These are phyloP conservation scores for Lasiurus cinereus DNA, from an alignment of 2,113 vertebrate species.

Conservation along the genomic window DNA sequence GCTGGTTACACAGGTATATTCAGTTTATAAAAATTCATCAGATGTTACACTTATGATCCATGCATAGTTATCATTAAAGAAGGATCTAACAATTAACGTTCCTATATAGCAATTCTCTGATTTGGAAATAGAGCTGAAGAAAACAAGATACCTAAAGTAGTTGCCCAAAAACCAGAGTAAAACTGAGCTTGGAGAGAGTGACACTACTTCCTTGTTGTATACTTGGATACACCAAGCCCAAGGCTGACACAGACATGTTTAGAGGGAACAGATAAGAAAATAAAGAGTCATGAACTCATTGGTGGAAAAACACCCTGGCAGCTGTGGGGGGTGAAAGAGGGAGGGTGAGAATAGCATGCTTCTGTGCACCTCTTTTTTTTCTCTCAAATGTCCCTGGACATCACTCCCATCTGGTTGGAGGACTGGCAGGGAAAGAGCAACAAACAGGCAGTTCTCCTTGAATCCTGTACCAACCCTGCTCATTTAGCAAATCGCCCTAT, in stretches of 20 bases:
- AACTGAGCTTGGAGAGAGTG: not conserved
- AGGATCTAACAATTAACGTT: not conserved
- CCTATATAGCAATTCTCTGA: not conserved
- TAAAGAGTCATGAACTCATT: not conserved
- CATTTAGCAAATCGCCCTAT: not conserved
- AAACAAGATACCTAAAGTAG: not conserved
- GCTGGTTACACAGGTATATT: not conserved
- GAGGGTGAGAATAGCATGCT: not conserved
- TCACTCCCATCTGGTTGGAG: not conserved
- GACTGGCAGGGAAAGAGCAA: not conserved
- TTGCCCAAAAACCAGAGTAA: not conserved
- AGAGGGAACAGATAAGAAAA: not conserved
- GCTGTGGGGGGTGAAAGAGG: accelerated
- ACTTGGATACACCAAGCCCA: no score
- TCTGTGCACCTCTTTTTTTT: not conserved
- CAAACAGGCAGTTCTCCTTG: not conserved
- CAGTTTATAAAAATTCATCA: not conserved
- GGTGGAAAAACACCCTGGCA: not conserved
- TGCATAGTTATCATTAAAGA: not conserved
- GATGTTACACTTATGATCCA: not conserved
- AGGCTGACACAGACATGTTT: no score
- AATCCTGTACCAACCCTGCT: no score
- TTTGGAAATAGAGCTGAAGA: not conserved
- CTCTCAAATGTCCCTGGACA: not conserved
- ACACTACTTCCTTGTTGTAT: accelerated